These are phyloP conservation scores for Biston betularia DNA, from an alignment of 2,888 invertebrate species.

Conservation along the genomic window DNA sequence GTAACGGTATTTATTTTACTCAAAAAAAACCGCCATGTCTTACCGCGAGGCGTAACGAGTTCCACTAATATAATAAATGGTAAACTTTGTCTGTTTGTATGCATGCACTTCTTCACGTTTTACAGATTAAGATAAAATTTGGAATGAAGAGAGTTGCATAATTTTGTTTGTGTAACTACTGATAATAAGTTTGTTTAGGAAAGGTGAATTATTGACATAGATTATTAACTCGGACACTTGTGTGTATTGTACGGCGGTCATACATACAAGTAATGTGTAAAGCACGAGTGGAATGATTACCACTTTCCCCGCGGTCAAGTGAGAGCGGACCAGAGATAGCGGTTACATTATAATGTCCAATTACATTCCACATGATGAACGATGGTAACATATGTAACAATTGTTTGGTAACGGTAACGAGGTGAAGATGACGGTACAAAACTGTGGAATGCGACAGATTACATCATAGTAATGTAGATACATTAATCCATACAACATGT, in stretches of 20 bases:
- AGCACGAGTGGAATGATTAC: constrained; percentile 26
- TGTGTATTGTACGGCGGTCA: neutral
- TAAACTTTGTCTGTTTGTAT: no score
- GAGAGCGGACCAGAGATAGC: constrained; percentile 32
- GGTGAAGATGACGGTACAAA: constrained; percentile 1
- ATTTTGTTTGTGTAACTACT: no score
- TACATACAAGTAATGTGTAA: constrained; percentile 11
- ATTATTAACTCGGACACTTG: neutral
- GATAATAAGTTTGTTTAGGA: no score
- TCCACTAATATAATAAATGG: no score
- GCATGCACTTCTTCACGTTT: no score
- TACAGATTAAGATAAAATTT: no score
- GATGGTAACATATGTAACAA: neutral
- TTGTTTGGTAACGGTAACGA: constrained; percentile 9
- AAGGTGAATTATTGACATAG: no score
- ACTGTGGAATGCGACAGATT: neutral
- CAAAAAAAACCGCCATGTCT: no score
- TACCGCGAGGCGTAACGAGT: no score
- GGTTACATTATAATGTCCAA: constrained; percentile 26
- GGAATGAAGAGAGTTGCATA: no score
- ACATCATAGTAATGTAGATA: neutral
- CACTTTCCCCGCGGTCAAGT: constrained; percentile 41
- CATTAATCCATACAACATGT: no score
- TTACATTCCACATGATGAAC: constrained; percentile 8
- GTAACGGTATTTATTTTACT: no score